Evolutionary conservation across 1,140 invertebrate genomes (phyloP).

Genomic region (Apocrypta bakeri): DNA sequence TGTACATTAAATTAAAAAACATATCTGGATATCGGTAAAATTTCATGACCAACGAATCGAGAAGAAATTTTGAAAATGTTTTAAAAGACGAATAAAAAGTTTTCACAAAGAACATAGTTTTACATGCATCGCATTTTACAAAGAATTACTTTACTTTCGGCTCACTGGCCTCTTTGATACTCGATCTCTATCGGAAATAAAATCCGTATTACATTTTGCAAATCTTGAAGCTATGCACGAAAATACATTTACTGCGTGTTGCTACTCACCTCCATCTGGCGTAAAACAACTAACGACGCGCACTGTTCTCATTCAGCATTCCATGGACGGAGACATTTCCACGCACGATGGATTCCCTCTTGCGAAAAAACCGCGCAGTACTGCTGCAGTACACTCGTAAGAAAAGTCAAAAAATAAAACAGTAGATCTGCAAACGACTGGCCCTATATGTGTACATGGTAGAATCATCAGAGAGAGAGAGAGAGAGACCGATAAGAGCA

Average conservation of each 20-base stretch:
- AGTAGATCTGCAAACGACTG: not conserved
- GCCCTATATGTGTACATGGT: not conserved
- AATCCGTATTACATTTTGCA: not conserved
- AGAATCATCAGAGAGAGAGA: not conserved
- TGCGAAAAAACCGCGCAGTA: not conserved
- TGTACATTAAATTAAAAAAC: too few species aligned
- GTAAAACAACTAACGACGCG: too few species aligned
- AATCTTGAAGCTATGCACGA: not conserved
- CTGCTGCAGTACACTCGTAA: not conserved
- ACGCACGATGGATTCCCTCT: not conserved
- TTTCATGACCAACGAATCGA: not conserved
- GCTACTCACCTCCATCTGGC: not conserved
- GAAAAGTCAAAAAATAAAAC: not conserved
- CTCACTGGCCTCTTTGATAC: not conserved
- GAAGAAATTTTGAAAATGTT: not conserved
- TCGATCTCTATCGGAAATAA: not conserved
- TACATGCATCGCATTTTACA: not conserved
- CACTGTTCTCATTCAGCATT: not conserved
- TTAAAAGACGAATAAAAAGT: too few species aligned
- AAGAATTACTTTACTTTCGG: not conserved
- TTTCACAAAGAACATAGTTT: too few species aligned
- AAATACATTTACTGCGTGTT: not conserved
- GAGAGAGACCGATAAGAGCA: slow-evolving; percentile 1
- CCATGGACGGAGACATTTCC: not conserved
- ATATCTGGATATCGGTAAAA: not conserved